Base-by-base conservation (phyloP, 2,113 vertebrate genomes). In the Coregonus clupeaformis region DNA sequence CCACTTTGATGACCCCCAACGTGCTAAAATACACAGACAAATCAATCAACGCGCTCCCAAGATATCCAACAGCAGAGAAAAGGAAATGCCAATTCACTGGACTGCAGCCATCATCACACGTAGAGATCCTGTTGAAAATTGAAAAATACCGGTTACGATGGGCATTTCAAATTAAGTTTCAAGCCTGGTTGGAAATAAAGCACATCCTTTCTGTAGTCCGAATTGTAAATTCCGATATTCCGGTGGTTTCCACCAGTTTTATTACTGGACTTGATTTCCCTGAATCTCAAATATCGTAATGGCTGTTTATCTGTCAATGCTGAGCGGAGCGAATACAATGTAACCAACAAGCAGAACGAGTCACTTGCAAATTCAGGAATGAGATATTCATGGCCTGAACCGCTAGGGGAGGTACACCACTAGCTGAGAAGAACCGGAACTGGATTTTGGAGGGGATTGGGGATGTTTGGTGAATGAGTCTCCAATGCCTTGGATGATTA, bases 31-130 rank as follows among this genome's bases (percentile, higher is more conserved):
- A 49, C 77, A n/a, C 76, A 47, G 77, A 74, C 75, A 22, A 49
- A 79, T 76, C 85, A 84, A 85, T 85, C 86, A 91, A 85, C 87
- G 88, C 85, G 87, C 86, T 89, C 85, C 82, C 72, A 76, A 71
- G 68, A 86, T 71, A 84, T 80, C 77, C 45, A 59, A 59, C 64
- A 83, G 68, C 69, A 62, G 36, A n/a, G 69, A 52, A 55, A 68
- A 66, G 68, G 72, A 77, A 66, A 82, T 70, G 74, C 80, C 77
- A 79, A 73, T 77, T 90, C 86, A 90, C 79, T 84, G 87, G 82
- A 89, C 74, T 84, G 85, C 89, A 79, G 91, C 86, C 90, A 88
- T 87, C 86, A 88, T 88, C 86, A 86, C 89, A 87, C 86, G 83
- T 62, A 87, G 85, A 83, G 76, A 83, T 77, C 88, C 86, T 79